Evolutionary conservation across 1,140 invertebrate species (phyloP).

Genomic region (Ceratitis capitata): DNA sequence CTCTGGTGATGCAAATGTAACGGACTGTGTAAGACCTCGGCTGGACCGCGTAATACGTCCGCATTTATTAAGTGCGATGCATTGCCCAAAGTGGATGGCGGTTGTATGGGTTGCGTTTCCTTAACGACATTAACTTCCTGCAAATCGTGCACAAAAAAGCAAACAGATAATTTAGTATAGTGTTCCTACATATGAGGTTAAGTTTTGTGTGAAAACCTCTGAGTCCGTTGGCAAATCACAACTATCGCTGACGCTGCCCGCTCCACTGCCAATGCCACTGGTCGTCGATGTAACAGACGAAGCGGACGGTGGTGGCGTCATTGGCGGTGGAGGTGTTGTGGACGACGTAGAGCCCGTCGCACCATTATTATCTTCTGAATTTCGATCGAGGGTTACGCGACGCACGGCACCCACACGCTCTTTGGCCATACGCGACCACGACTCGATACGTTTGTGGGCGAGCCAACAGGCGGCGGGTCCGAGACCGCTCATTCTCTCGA

Average conservation of each 20-base stretch:
- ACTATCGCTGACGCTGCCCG: constrained; percentile 62
- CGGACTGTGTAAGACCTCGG: constrained; percentile 61
- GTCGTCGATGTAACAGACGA: constrained; percentile 64
- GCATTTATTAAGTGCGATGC: constrained; percentile 60
- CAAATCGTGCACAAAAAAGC: constrained; percentile 42
- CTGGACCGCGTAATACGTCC: constrained; percentile 59
- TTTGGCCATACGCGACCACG: constrained; percentile 76
- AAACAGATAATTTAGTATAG: background rate
- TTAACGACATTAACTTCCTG: constrained; percentile 75
- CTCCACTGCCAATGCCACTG: constrained; percentile 61
- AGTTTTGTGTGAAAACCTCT: constrained; percentile 49
- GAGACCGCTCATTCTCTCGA: constrained; percentile 69
- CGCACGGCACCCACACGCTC: constrained; percentile 72
- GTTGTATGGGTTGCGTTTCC: constrained; percentile 72
- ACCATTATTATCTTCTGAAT: constrained; percentile 66
- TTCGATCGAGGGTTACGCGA: constrained; percentile 70
- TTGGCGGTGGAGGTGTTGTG: constrained; percentile 46
- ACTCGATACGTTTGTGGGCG: constrained; percentile 75
- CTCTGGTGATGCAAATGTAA: constrained; percentile 64
- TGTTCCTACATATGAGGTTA: background rate
- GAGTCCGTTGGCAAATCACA: constrained; percentile 63
- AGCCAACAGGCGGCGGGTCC: constrained; percentile 76
- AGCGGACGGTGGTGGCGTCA: constrained; percentile 62
- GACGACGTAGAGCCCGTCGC: constrained; percentile 24
- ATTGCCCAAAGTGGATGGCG: constrained; percentile 51